Percentiles rank a stretch among this genome's conserved stretches.
phyloP scores from a whole-genome alignment of 2,797 vertebrate species.

The Gymnoscopelus braueri region DNA sequence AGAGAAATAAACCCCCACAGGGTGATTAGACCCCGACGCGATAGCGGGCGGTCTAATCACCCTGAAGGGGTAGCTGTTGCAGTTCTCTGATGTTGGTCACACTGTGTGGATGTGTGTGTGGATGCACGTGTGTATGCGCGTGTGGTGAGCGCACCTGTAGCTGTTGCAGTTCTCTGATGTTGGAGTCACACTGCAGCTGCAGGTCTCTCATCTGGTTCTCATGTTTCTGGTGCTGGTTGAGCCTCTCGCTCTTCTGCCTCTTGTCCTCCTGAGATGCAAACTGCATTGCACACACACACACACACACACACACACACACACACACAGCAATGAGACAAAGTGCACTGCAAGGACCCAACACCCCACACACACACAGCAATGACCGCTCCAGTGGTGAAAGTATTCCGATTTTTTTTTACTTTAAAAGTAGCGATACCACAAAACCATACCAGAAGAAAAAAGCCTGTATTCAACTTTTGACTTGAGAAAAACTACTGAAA shows the following conservation, averaged over 20 bases:
- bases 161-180: slow-evolving; percentile 95
- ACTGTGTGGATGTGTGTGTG: neutral
- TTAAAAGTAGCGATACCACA: too few relatives aligned
- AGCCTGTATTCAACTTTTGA: too few relatives aligned
- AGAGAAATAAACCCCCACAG: too few relatives aligned
- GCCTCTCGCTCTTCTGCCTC: slow-evolving; percentile 95
- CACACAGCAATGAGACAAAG: neutral
- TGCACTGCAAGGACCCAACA: too few relatives aligned
- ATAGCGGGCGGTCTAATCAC: too few relatives aligned
- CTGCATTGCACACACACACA: slow-evolving; percentile 65
- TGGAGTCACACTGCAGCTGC: slow-evolving; percentile 95
- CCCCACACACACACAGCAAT: neutral
- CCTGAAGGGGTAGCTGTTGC: too few relatives aligned
- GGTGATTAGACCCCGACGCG: too few relatives aligned
- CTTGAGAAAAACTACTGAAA: too few relatives aligned
- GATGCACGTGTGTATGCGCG: slow-evolving; percentile 6
- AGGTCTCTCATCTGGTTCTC: slow-evolving; percentile 99
- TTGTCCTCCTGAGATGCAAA: slow-evolving; percentile 96
- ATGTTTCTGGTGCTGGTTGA: slow-evolving; percentile 97
- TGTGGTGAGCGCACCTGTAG: slow-evolving; percentile 85
- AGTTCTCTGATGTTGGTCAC: too few relatives aligned
- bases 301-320: neutral
- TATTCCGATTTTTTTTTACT: too few relatives aligned
- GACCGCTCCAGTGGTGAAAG: too few relatives aligned
- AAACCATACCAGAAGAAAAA: too few relatives aligned